Base-by-base conservation (phyloP, 2,797 vertebrate genomes). In the Dromococcyx pavoninus region DNA sequence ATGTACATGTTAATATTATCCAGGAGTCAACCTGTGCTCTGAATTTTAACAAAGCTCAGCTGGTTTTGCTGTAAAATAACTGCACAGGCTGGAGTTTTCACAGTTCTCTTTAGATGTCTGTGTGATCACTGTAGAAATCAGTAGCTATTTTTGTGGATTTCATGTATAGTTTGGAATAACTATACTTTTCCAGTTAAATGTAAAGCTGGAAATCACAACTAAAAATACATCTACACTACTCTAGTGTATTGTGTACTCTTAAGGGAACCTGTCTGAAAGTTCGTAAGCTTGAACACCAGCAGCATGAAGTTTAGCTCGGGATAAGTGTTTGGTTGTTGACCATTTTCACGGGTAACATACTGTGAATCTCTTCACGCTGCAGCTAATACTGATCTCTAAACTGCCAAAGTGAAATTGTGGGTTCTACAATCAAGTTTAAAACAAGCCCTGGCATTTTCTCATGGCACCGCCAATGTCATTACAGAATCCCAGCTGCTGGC, bases 61-160 rank as follows among this genome's bases (percentile, higher is more conserved):
- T 15, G 37, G 2, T 90, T 88, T 64, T 46, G 6, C 53, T 51
- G 11, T 71, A 17, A 79, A 62, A 80, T 37, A 65, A 33, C 41
- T 80, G 69, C 51, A 39, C 5, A 3, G 32, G 51, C 28, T 87
- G 51, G 57, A 46, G 51, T 50, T 79, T 39, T 23, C 39, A 19
- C 22, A 6, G 14, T 5, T 46, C 33, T 48, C 2, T 65, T 60
- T 9, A 76, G 23, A n/a, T 2, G 1, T 23, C 25, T 1, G 0
- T 13, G 24, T 43, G 13, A 23, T 78, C 50, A 9, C 8, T 32
- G 16, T 12, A 43, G 35, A 70, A 70, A 53, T 46, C 27, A 8
- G 37, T 32, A 46, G 43, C 21, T 37, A 17, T 74, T 90, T 27
- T 70, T 9, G 3, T 62, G 17, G 51, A 3, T 78, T 84, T 71